A percentile compares a stretch with the other conserved stretches of the same genome.
Evolutionary conservation across 92 coral and sea anemone genomes (phyloP).

Genomic region (Palythoa caribaeorum): DNA sequence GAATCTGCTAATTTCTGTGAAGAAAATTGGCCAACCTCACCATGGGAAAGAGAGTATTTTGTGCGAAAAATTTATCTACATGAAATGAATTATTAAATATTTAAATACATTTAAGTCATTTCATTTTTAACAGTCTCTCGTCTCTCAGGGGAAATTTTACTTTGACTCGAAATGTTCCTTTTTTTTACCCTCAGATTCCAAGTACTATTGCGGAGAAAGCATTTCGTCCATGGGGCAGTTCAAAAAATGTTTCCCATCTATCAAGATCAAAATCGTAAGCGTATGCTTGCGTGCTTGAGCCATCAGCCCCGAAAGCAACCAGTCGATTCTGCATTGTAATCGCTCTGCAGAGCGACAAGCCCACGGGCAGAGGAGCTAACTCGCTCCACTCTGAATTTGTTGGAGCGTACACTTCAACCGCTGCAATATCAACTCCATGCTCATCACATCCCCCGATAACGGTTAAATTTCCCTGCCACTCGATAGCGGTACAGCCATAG

Average conservation of each 20-base stretch:
- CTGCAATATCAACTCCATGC: conserved; percentile 69
- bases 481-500: conserved; percentile 83
- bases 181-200: conserved; percentile 58
- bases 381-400: conserved; percentile 68
- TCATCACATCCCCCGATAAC: conserved; percentile 90
- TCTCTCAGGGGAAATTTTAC: neutral
- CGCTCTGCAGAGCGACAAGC: conserved; percentile 81
- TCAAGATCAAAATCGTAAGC: conserved; percentile 83
- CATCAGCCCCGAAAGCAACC: conserved; percentile 84
- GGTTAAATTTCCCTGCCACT: conserved; percentile 70
- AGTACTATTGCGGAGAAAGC: conserved; percentile 75
- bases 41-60: neutral
- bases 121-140: neutral
- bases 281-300: conserved; percentile 58
- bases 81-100: neutral
- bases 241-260: conserved; percentile 69
- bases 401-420: conserved; percentile 80
- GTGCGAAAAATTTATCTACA: neutral
- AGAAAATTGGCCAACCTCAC: neutral
- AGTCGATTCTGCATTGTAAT: conserved; percentile 70
- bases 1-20: neutral
- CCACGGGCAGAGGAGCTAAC: conserved; percentile 72
- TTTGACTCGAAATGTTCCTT: neutral
- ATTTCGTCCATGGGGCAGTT: conserved; percentile 76
- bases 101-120: neutral